Base-by-base conservation (phyloP, 2,797 vertebrate species). In the Bryconaethiops microstoma region DNA sequence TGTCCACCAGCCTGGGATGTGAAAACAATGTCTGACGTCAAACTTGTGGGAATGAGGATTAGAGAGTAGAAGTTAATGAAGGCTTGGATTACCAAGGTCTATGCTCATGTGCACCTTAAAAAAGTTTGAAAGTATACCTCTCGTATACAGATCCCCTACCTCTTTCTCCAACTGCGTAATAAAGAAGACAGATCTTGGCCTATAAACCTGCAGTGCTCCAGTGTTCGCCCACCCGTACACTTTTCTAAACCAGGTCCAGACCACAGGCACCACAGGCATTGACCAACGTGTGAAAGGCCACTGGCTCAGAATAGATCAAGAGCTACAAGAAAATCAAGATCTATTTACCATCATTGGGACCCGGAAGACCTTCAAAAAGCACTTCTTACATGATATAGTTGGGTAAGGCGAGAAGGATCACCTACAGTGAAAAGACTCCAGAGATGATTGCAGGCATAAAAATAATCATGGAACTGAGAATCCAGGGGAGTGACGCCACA, bases 401-500 rank as follows among this genome's bases (percentile, higher is more conserved):
- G 29, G 40, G 68, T 25, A 57, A 81, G 64, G 35, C 35, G 39
- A 59, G 55, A 70, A 72, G 65, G 69, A 69, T 65, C 29, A 57
- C 54, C 65, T 19, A 13, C 39, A 14, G 40, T 10, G 50, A 50
- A n/a, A 76, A 75, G 69, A 55, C 73, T 45, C 68, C 75, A 76
- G 14, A 68, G 64, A 76, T 69, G 59, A 71, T 68, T 63, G 65
- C 74, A 60, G 76, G 59, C 39, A 76, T 80, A 69, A 83, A 84
- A 86, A 77, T 64, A 78, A 76, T 76, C 23, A 71, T 68, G 76
- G 77, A 76, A 45, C 64, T 13, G 59, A 77, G 63, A 29, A 82
- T 74, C 76, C 40, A 77, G 71, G 69, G 79, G 81, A 60, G 74
- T 71, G 81, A 76, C 63, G 78, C 82, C 67, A 74, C 75, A 57